phyloP scores from a whole-genome alignment of 2,888 invertebrate species.

The Hyppa rectilinea region DNA sequence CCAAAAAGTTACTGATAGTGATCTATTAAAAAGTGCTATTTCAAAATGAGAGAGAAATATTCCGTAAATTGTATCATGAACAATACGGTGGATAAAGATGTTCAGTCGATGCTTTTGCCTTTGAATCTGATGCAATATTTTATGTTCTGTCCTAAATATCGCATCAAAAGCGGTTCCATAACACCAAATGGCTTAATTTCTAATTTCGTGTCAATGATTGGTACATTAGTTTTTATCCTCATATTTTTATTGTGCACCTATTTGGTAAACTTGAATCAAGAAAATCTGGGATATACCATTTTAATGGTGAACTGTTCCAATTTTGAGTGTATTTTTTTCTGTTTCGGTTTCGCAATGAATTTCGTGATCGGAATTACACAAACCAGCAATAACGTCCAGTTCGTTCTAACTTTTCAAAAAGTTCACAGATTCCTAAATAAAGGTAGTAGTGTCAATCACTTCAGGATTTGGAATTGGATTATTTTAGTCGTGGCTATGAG shows the following conservation, averaged over 20 bases:
- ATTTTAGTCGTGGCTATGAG: background rate
- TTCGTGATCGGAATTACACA: slow-evolving; percentile 2
- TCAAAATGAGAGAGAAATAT: too few relatives aligned
- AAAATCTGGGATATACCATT: rapidly evolving
- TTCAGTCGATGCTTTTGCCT: too few relatives aligned
- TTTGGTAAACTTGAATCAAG: background rate
- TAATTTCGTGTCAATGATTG: too few relatives aligned
- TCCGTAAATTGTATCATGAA: too few relatives aligned
- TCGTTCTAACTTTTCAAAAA: slow-evolving; percentile 25
- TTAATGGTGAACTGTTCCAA: too few relatives aligned
- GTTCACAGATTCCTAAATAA: slow-evolving; percentile 29
- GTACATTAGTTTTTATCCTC: background rate
- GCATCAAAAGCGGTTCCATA: too few relatives aligned
- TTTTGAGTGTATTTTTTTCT: slow-evolving; percentile 5
- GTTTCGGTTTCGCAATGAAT: background rate
- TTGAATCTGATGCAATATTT: too few relatives aligned
- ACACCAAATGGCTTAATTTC: too few relatives aligned
- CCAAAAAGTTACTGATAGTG: too few relatives aligned
- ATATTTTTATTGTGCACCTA: background rate
- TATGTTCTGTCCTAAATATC: too few relatives aligned
- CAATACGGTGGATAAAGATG: too few relatives aligned
- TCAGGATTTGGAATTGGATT: slow-evolving; percentile 38
- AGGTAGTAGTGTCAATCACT: background rate
- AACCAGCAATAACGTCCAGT: background rate
- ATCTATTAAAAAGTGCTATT: too few relatives aligned